phyloP scores from a whole-genome alignment of 2,888 invertebrate species.

The Zygogramma bicolorata region DNA sequence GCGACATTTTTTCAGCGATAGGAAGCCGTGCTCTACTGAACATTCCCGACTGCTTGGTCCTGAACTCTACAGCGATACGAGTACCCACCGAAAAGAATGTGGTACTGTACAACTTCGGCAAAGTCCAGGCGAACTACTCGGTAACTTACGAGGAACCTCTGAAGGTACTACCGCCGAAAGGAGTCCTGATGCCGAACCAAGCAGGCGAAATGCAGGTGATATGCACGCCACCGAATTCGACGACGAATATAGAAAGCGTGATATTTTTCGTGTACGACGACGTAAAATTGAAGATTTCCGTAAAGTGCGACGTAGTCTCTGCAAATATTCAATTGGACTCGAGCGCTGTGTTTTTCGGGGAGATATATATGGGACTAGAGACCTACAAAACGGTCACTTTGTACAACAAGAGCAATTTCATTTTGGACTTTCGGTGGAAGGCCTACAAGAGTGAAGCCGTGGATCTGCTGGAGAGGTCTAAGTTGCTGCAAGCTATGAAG shows the following conservation, averaged over 20 bases:
- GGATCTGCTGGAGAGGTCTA: slow-evolving; percentile 58
- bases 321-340: slow-evolving; percentile 70
- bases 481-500: slow-evolving; percentile 45
- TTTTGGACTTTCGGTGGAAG: slow-evolving; percentile 72
- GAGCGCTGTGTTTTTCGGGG: slow-evolving; percentile 68
- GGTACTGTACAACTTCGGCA: slow-evolving; percentile 71
- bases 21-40: slow-evolving; percentile 72
- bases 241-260: slow-evolving; percentile 12
- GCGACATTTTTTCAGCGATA: slow-evolving; percentile 65
- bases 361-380: slow-evolving; percentile 72
- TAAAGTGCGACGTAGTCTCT: slow-evolving; percentile 65
- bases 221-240: slow-evolving; percentile 66
- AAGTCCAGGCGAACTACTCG: slow-evolving; percentile 67
- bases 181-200: slow-evolving; percentile 68
- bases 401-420: slow-evolving; percentile 65
- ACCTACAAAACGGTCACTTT: slow-evolving; percentile 48
- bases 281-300: slow-evolving; percentile 25
- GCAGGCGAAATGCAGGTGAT: slow-evolving; percentile 68
- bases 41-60: slow-evolving; percentile 71
- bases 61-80: slow-evolving; percentile 70
- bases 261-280: slow-evolving; percentile 26
- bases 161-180: slow-evolving; percentile 69
- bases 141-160: slow-evolving; percentile 68
- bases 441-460: slow-evolving; percentile 66
- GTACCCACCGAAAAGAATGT: slow-evolving; percentile 67